phyloP scores from a whole-genome alignment of 2,113 vertebrate species.

The Myocastor coypus region DNA sequence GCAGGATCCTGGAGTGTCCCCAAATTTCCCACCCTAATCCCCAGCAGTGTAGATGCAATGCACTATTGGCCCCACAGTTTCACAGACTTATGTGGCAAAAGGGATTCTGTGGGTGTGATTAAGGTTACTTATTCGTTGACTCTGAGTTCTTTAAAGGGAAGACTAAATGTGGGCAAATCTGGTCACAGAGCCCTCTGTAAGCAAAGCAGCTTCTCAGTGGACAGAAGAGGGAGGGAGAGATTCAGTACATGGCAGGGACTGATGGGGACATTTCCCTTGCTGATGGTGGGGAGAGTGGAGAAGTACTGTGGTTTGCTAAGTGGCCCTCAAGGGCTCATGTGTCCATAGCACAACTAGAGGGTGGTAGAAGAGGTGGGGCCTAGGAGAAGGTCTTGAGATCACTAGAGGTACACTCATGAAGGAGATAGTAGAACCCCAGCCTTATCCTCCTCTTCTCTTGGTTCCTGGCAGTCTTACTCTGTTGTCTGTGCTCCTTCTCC shows the following conservation, averaged over 20 bases:
- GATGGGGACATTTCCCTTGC: neutral
- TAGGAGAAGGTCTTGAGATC: neutral
- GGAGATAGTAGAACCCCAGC: neutral
- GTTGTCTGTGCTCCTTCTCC: neutral
- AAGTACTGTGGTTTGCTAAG: neutral
- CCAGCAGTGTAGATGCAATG: neutral
- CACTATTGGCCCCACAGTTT: rapidly evolving
- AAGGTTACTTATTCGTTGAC: neutral
- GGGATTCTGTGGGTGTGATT: neutral
- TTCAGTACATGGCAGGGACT: neutral
- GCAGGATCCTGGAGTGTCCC: neutral
- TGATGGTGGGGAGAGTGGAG: neutral
- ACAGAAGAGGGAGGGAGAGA: neutral
- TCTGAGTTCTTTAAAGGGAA: rapidly evolving
- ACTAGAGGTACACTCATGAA: neutral
- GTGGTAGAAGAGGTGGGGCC: neutral
- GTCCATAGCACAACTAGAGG: neutral
- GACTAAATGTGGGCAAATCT: rapidly evolving
- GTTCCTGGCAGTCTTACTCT: neutral
- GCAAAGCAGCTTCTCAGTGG: neutral
- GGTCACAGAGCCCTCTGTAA: too few relatives aligned
- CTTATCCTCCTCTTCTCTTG: neutral
- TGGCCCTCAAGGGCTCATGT: neutral
- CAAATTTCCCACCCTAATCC: too few relatives aligned
- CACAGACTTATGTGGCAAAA: neutral